phyloP scores from a whole-genome alignment of 2,888 invertebrate species.

The Adela reaumurella region DNA sequence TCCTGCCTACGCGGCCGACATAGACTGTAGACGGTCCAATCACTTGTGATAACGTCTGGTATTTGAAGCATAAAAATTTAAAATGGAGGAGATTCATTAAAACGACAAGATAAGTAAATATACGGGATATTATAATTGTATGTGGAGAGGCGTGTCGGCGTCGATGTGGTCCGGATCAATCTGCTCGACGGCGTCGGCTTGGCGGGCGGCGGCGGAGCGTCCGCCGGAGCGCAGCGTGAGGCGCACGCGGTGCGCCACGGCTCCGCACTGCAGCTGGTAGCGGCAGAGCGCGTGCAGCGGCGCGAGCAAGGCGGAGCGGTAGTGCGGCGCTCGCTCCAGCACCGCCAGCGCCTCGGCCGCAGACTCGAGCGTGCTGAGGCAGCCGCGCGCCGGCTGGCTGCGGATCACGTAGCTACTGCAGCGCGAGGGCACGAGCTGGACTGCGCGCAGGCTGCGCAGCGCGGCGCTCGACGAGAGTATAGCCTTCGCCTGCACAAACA shows the following conservation, averaged over 20 bases:
- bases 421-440: conserved; percentile 69
- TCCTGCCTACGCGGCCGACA: too few relatives aligned
- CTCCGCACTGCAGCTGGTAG: conserved; percentile 87
- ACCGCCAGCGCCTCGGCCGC: conserved; percentile 76
- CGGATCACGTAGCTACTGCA: conserved; percentile 88
- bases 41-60: too few relatives aligned
- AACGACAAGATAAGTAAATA: too few relatives aligned
- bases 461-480: conserved; percentile 80
- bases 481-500: conserved; percentile 89
- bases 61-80: too few relatives aligned
- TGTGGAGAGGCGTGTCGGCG: too few relatives aligned
- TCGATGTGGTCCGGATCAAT: too few relatives aligned
- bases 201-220: conserved; percentile 35
- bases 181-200: too few relatives aligned
- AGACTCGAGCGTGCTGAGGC: conserved; percentile 86
- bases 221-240: conserved; percentile 72
- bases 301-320: conserved; percentile 64
- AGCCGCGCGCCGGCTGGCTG: conserved; percentile 89
- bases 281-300: conserved; percentile 82
- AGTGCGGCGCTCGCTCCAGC: conserved; percentile 66
- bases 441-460: conserved; percentile 72
- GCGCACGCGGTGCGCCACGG: conserved; percentile 90
- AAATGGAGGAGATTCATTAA: too few relatives aligned
- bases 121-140: too few relatives aligned
- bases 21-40: too few relatives aligned